A percentile compares a stretch with the other conserved stretches of the same genome.
phyloP scores from a whole-genome alignment of 1,140 invertebrate species.

The Drosophila kohkoa region DNA sequence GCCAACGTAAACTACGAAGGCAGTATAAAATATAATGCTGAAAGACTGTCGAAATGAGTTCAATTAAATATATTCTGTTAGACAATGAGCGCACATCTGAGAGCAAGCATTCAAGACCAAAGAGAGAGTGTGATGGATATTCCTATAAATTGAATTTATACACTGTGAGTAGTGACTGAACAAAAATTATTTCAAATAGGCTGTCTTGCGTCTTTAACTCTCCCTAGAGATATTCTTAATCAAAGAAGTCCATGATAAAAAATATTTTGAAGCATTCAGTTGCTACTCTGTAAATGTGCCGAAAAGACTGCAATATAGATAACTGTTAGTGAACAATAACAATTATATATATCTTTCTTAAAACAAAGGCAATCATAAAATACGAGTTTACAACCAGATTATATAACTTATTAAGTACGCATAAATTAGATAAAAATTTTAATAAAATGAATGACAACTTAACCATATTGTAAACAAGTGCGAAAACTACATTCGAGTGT shows the following conservation, averaged over 20 bases:
- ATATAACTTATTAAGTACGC: too few relatives aligned
- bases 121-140: slow-evolving; percentile 14
- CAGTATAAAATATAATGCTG: slow-evolving; percentile 37
- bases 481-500: too few relatives aligned
- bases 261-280: slow-evolving; percentile 17
- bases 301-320: slow-evolving; percentile 62
- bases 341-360: slow-evolving; percentile 28
- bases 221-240: slow-evolving; percentile 8
- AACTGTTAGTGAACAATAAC: slow-evolving; percentile 53
- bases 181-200: not conserved
- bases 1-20: slow-evolving; percentile 29
- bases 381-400: not conserved
- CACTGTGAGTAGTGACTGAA: not conserved
- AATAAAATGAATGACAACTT: too few relatives aligned
- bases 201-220: not conserved
- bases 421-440: too few relatives aligned
- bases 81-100: slow-evolving; percentile 20
- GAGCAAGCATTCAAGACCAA: slow-evolving; percentile 16
- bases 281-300: slow-evolving; percentile 55
- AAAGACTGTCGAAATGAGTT: slow-evolving; percentile 59
- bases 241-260: slow-evolving; percentile 26
- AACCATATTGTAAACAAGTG: too few relatives aligned
- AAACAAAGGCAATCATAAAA: slow-evolving; percentile 8
- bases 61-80: slow-evolving; percentile 51
- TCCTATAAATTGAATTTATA: slow-evolving; percentile 6